phyloP scores from a whole-genome alignment of 2,113 vertebrate genomes.

The Corythornis vintsioides region DNA sequence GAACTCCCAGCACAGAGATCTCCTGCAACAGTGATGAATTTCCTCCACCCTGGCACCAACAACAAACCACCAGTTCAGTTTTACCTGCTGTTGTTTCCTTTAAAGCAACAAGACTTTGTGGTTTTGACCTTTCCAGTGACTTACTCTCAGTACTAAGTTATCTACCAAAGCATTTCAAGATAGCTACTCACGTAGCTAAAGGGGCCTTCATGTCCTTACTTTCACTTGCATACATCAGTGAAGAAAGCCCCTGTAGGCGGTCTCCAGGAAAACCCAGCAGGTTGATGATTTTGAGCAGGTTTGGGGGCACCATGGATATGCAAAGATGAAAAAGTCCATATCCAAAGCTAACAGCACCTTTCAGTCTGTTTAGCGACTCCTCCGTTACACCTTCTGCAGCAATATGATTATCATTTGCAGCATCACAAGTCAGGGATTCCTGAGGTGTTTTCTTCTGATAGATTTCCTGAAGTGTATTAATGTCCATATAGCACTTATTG shows the following conservation, averaged over 20 bases:
- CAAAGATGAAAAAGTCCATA: slow-evolving; percentile 99
- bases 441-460: slow-evolving; percentile 83
- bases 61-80: slow-evolving; percentile 10
- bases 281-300: slow-evolving; percentile 99
- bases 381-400: slow-evolving; percentile 85
- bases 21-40: neutral
- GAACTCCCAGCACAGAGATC: neutral
- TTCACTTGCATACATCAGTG: slow-evolving; percentile 96
- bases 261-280: slow-evolving; percentile 98
- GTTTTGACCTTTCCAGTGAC: slow-evolving; percentile 51
- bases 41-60: neutral
- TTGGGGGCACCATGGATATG: slow-evolving; percentile 99
- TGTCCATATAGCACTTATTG: slow-evolving; percentile 97
- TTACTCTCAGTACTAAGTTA: slow-evolving; percentile 80
- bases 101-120: slow-evolving; percentile 27
- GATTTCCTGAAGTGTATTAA: slow-evolving; percentile 91
- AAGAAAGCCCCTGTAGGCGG: slow-evolving; percentile 94
- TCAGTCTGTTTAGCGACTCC: slow-evolving; percentile 93
- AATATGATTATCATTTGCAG: slow-evolving; percentile 91
- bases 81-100: slow-evolving; percentile 69
- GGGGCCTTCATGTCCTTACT: slow-evolving; percentile 99
- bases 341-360: slow-evolving; percentile 99
- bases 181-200: slow-evolving; percentile 98
- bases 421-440: slow-evolving; percentile 84
- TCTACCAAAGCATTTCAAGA: slow-evolving; percentile 82